A percentile compares a stretch with the other conserved stretches of the same genome.
These are phyloP conservation scores for Amia ocellicauda DNA, from an alignment of 2,113 vertebrate species.

Conservation along the genomic window DNA sequence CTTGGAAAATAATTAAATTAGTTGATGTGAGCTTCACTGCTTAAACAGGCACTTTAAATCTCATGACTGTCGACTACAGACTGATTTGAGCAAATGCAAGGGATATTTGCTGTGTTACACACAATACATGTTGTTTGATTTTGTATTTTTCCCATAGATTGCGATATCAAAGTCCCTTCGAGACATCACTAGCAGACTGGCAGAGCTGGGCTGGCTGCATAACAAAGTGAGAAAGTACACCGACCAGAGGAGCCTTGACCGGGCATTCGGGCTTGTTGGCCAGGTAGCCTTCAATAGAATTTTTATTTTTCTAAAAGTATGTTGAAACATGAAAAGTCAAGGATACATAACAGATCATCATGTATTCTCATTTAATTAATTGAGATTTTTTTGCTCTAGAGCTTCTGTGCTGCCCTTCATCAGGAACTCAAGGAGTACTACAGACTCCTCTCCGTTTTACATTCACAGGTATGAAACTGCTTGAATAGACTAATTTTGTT, in stretches of 20 bases:
- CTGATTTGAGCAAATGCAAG: no score
- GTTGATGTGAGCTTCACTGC: no score
- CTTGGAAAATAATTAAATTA: no score
- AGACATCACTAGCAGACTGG: constrained; percentile 82
- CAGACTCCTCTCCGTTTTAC: constrained; percentile 88
- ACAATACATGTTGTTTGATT: constrained; percentile 27
- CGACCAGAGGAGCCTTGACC: constrained; percentile 88
- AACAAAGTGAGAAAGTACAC: constrained; percentile 95
- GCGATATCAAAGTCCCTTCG: constrained; percentile 82
- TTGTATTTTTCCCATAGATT: constrained; percentile 61
- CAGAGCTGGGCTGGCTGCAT: constrained; percentile 94
- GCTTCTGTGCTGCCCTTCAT: constrained; percentile 94
- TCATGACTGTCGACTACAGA: no score
- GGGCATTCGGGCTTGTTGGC: constrained; percentile 91
- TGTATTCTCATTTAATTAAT: not conserved
- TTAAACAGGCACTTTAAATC: no score
- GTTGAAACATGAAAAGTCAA: no score
- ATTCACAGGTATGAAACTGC: constrained; percentile 85
- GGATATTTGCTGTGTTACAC: constrained; percentile 34
- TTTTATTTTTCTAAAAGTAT: no score
- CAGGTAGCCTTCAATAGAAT: constrained; percentile 84
- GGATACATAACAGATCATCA: not conserved
- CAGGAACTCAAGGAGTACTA: constrained; percentile 97
- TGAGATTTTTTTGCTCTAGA: constrained; percentile 63
- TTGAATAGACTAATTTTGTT: no score